Evolutionary conservation across 64 coral and sea anemone genomes (phyloP), one percentile per base, ranked within the genome.

Genomic region (Porites australiensis): DNA sequence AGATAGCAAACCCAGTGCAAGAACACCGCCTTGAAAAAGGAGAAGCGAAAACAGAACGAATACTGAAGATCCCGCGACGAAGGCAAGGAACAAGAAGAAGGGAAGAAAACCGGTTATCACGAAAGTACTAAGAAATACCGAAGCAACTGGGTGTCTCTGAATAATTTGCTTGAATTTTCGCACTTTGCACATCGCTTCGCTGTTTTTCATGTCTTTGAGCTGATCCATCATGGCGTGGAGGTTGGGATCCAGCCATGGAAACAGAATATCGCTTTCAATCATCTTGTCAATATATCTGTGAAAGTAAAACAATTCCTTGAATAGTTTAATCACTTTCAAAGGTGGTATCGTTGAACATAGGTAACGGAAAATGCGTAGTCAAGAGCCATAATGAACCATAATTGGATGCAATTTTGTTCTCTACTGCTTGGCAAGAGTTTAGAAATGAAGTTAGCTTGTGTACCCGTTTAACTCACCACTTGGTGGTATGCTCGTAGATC

Each of bases 251-350:
- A 84, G 63, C 81, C 81, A 84, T 18, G 81, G 81, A 51, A 84
- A 84, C 4, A 84, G 63, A 4, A 84, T 37, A 68, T 84, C 81
- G 81, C 81, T 84, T 69, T 84, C 81, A 84, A 84, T 84, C 81
- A 84, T 84, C 13, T 45, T 44, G 18, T 0, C 60, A 50, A 5
- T 64, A 51, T 66, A 19, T 48, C 64, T 50, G 48, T 20, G 69
- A 80, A 14, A 61, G 23, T 44, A 70, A 16, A 44, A 58, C 3
- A 60, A 61, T 2, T 37, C 27, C 27, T 37, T 37, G 27, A 37
- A 37, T 37, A 37, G 27, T 37, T 37, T 37, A 37, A 37, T 37
- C 27, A 37, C 27, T 37, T 37, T 37, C 27, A 37, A 37, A 37
- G 27, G 5, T 55, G 53, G 53, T 55, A 11, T 55, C 53, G 53